Evolutionary conservation across 2,797 vertebrate species (phyloP).

Genomic region (Spatula clypeata): DNA sequence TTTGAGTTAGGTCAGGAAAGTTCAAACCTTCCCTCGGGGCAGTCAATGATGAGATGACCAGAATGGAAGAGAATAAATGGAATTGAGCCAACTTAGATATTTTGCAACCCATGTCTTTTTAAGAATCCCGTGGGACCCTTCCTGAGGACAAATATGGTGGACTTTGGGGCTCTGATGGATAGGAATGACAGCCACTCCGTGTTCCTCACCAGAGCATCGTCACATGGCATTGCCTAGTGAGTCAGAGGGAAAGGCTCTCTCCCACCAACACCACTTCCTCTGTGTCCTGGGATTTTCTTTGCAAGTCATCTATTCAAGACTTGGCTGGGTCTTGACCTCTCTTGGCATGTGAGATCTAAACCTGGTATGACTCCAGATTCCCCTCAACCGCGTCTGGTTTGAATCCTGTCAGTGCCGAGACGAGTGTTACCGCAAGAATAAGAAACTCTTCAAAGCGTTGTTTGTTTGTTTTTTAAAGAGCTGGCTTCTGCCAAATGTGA

Average conservation of each 20-base stretch:
- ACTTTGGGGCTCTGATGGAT: neutral
- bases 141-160: neutral
- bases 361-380: slow-evolving; percentile 55
- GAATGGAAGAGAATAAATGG: neutral
- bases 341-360: slow-evolving; percentile 45
- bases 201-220: neutral
- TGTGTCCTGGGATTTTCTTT: slow-evolving; percentile 1
- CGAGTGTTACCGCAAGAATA: slow-evolving; percentile 25
- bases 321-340: slow-evolving; percentile 58
- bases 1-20: slow-evolving; percentile 2
- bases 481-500: neutral
- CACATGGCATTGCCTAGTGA: neutral
- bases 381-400: neutral
- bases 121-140: neutral
- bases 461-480: slow-evolving; percentile 28
- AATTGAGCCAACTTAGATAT: neutral
- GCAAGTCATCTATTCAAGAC: slow-evolving; percentile 17
- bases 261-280: slow-evolving; percentile 36
- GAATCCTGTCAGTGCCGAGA: slow-evolving; percentile 36
- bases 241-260: slow-evolving; percentile 16
- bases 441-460: slow-evolving; percentile 35
- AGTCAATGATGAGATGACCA: neutral
- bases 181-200: fast-evolving
- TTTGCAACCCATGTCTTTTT: neutral
- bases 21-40: neutral